Evolutionary conservation across 30 jellyfish, hydroid and myxozoan genomes (phyloP).

Genomic region (Aurelia aurita): DNA sequence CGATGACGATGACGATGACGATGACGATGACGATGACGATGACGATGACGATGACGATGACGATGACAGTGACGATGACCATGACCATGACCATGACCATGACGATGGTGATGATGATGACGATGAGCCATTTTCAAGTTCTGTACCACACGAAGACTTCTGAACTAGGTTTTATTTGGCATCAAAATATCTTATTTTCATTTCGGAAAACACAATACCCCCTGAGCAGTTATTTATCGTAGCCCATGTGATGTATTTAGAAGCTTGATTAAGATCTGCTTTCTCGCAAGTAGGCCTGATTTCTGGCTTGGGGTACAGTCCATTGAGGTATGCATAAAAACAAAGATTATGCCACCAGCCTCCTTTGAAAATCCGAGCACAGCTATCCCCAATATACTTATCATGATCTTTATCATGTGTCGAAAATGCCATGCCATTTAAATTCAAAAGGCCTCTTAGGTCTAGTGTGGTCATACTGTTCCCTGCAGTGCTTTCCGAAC

Average conservation of each 20-base stretch:
- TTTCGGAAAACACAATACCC: slow-evolving; percentile 30
- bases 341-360: slow-evolving; percentile 63
- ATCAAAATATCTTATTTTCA: slow-evolving; percentile 2
- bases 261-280: background rate
- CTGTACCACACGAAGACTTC: no score
- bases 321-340: slow-evolving; percentile 21
- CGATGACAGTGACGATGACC: no score
- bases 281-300: background rate
- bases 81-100: no score
- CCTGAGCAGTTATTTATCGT: background rate
- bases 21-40: no score
- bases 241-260: slow-evolving; percentile 24
- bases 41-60: no score
- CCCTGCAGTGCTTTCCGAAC: background rate
- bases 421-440: slow-evolving; percentile 36
- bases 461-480: background rate
- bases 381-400: background rate
- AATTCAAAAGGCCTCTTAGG: background rate
- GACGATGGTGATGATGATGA: no score
- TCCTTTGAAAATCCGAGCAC: slow-evolving; percentile 20
- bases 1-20: no score
- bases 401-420: slow-evolving; percentile 45
- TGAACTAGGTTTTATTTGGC: no score
- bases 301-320: background rate
- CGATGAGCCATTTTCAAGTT: no score